Evolutionary conservation across 2,797 vertebrate species (phyloP), one percentile per base, ranked within the genome.

Genomic region (Gymnoscopelus microlampas): DNA sequence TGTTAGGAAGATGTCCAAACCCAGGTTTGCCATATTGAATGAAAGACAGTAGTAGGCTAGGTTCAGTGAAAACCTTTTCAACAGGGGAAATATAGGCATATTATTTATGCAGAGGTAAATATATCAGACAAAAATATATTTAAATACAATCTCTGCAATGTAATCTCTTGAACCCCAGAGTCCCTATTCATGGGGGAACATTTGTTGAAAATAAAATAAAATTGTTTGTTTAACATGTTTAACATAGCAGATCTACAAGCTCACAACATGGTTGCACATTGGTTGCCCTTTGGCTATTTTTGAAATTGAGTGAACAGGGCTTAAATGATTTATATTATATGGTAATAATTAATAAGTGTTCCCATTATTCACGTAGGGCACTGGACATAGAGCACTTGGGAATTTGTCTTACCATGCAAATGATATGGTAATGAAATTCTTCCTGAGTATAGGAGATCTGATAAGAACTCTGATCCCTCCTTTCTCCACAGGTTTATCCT

Each of bases 1-100:
- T 0, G 94, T 96, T 86, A 97, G 78, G 77, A 96, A 96, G 88
- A 96, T 91, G 86, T 95, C 68, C 87, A 95, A 66, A 35, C 96
- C 96, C 12, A 96, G 95, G 62, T 88, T 92, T 0, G 93, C 94
- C 35, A 96, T 91, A 0, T 94, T 96, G 48, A 96, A 81, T 14
- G 93, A 85, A 26, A 97, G 78, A 39, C 94, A 93, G 0, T 84
- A 95, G 87, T 94, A 96, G 3, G 92, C 79, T 15, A 97, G 69
- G 48, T 93, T 95, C 82, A 94, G 77, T 0, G 92, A 93, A 85
- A 95, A 96, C 96, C 96, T 96, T 55, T 44, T 24, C 3, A 60
- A 73, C 62, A 60, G 0, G 49, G 0, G 26, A 51, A 35, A 3
- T 19, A 56, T 29, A 29, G 26, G 3, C 26, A 29, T 29, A 29